Base-by-base conservation (phyloP, 2,113 vertebrate genomes). In the Nanorana parkeri region DNA sequence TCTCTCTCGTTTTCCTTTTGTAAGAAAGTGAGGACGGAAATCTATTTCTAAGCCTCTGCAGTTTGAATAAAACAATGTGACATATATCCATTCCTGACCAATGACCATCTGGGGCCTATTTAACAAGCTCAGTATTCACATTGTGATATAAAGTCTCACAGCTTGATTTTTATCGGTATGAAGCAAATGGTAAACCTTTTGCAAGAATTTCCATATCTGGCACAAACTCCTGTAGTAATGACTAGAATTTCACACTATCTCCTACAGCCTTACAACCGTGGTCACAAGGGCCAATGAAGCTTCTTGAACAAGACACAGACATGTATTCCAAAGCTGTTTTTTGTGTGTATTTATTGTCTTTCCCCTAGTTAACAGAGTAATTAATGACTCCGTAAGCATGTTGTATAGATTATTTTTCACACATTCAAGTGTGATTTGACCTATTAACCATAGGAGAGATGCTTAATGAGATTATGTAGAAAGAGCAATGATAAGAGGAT, bases 121-220 rank as follows among this genome's bases (percentile, higher is more conserved):
- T 82, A 75, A 75, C 71, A 82, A 82, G 71, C 61, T 82, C 71
- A 41, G 47, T 21, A 75, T 75, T 73, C 68, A n/a, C 13, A 20
- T 80, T 69, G 69, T 82, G 71, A 82, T 82, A 73, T 82, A 82
- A 66, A 75, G 71, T 66, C 71, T 75, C 69, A 82, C 80, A 82
- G 80, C 80, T 82, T 75, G 71, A 75, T 21, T 82, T 75, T 82
- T 82, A 82, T 75, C 24, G 47, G 29, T 75, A 66, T 29, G 73
- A 32, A 75, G 72, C 28, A 82, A 66, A 54, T 75, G 29, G 51
- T 58, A 55, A 63, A 75, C 51, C 80, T 60, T 26, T 26, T 68
- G 66, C 29, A 61, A 69, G 36, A 67, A 56, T 75, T 75, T 82
- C 61, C 63, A 58, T 82, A 74, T 36, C 17, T 41, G 67, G 68